Evolutionary conservation across 2,797 vertebrate genomes (phyloP).

Genomic region (Periophthalmus magnuspinnatus): DNA sequence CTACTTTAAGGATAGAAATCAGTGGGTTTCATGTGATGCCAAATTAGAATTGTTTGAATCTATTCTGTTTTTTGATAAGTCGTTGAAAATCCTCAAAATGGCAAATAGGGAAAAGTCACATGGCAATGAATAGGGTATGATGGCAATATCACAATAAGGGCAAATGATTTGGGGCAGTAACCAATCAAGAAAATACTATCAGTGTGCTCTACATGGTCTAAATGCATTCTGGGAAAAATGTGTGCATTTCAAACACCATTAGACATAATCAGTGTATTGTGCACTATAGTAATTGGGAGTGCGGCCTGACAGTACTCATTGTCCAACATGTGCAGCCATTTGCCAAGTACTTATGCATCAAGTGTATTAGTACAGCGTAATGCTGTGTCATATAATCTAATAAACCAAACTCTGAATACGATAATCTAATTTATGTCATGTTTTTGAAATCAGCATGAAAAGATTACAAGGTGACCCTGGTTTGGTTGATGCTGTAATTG

Average conservation of each 20-base stretch:
- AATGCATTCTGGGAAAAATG: conserved; percentile 20
- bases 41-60: too few relatives aligned
- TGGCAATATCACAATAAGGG: background rate
- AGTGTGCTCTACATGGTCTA: background rate
- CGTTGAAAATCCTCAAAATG: too few relatives aligned
- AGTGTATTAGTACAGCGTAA: conserved; percentile 11
- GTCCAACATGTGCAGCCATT: conserved; percentile 6
- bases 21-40: too few relatives aligned
- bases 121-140: too few relatives aligned
- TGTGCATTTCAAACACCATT: conserved; percentile 4
- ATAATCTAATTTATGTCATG: conserved; percentile 9
- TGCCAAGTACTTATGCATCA: conserved; percentile 9
- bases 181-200: background rate
- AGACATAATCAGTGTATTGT: conserved; percentile 2
- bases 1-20: too few relatives aligned
- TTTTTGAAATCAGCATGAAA: conserved; percentile 25
- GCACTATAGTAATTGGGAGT: conserved; percentile 15
- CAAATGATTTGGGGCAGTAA: background rate
- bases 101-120: too few relatives aligned
- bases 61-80: too few relatives aligned
- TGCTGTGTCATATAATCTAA: conserved; percentile 2
- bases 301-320: conserved; percentile 5
- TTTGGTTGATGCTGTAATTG: conserved; percentile 15
- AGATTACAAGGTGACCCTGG: conserved; percentile 36
- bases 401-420: background rate